Conservation (phyloP, 2,888 invertebrate genomes). For the Andrena trimmerana region DNA sequence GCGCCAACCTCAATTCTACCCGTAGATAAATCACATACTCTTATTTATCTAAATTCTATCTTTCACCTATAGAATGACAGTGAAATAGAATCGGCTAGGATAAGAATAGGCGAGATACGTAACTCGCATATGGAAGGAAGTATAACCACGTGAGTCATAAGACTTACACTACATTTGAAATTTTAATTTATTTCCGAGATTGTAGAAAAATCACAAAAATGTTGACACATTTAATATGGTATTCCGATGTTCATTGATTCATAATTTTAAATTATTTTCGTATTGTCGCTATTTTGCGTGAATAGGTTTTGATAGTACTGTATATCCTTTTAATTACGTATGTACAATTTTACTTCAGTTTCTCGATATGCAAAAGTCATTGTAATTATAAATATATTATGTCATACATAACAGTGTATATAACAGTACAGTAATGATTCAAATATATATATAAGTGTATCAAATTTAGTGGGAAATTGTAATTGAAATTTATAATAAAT, state of each 20-base stretch:
- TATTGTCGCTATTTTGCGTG: background rate
- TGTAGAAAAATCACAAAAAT: slow-evolving; percentile 6
- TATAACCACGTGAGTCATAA: too few relatives aligned
- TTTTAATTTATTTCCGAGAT: background rate
- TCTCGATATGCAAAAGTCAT: background rate
- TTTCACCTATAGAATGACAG: too few relatives aligned
- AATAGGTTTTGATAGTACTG: background rate
- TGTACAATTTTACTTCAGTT: slow-evolving; percentile 12
- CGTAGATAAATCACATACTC: too few relatives aligned
- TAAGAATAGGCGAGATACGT: too few relatives aligned
- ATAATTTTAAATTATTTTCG: background rate
- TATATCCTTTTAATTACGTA: slow-evolving; percentile 1
- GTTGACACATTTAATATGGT: background rate
- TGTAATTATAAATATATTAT: slow-evolving; percentile 6
- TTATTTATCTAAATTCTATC: too few relatives aligned
- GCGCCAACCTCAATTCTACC: too few relatives aligned
- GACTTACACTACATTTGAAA: background rate
- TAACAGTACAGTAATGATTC: slow-evolving; percentile 3
- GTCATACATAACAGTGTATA: slow-evolving; percentile 1
- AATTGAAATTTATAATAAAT: background rate
- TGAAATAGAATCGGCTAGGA: too few relatives aligned
- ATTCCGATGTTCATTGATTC: background rate
- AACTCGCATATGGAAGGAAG: too few relatives aligned
- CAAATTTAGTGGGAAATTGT: background rate
- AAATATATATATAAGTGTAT: slow-evolving; percentile 22